Base-by-base conservation (phyloP, 2,113 vertebrate species). In the Cercocebus atys region DNA sequence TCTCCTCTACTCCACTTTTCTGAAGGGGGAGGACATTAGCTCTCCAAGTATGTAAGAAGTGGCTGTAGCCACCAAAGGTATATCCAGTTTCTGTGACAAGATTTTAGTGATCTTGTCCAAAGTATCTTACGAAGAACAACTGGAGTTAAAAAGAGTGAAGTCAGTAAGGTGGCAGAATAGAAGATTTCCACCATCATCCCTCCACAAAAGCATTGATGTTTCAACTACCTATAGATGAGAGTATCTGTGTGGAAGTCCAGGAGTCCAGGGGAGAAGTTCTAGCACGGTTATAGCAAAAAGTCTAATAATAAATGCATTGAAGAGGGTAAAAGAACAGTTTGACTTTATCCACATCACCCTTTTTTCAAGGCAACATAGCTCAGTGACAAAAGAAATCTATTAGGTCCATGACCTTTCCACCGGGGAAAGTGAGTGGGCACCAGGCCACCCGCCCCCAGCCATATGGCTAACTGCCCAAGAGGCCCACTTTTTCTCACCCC, bases 391-490 rank as follows among this genome's bases (percentile, higher is more conserved):
- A 35, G 5, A 68, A 23, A 82, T 57, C 55, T 64, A 17, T 25
- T 30, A 10, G 10, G 35, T 22, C 45, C 18, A 1, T 20, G 40
- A 40, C 6, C 76, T 8, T 32, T 75, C 66, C 40, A 64, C 40
- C 32, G 0, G 16, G 43, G 38, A 6, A 35, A 43, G 3, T 43
- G 35, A 61, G 57, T n/a, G 45, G 43, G 25, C 4, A 45, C 68
- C 47, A 88, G 61, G 7, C 4, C 45, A 50, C 47, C 47, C 12
- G 3, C 35, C 5, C 6, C 20, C 3, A 30, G 52, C 38, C 30
- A 20, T 6, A 0, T 0, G 25, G 10, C 23, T 35, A 20, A 38
- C 18, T 22, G 20, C 38, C 47, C 43, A 45, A n/a, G 27, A 64
- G 4, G 5, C 72, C 72, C 72, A 27, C 72, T 43, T 43, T 43